Evolutionary conservation across 2,888 invertebrate species (phyloP).

Genomic region (Ochlodes sylvanus): DNA sequence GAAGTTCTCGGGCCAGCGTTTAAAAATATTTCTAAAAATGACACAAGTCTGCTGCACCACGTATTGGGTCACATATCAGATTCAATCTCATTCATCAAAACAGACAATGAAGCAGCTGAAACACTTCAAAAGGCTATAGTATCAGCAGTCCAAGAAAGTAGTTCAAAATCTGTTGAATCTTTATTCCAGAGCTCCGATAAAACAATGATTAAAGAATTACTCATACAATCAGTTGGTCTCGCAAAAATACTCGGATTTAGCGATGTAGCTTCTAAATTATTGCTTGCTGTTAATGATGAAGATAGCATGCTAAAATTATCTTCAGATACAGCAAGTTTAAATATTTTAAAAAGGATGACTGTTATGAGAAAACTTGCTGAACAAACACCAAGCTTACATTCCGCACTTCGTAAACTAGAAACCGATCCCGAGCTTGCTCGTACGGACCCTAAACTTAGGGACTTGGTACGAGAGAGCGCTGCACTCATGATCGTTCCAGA

Average conservation of each 20-base stretch:
- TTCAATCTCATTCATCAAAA: conserved; percentile 84
- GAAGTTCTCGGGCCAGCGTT: conserved; percentile 87
- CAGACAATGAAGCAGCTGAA: conserved; percentile 87
- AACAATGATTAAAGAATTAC: conserved; percentile 71
- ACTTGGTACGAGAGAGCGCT: conserved; percentile 90
- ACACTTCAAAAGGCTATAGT: conserved; percentile 88
- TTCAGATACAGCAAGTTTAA: conserved; percentile 85
- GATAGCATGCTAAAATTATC: conserved; percentile 83
- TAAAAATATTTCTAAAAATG: conserved; percentile 86
- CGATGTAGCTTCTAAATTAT: conserved; percentile 85
- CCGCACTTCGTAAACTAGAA: conserved; percentile 86
- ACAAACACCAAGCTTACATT: conserved; percentile 86
- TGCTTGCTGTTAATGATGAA: conserved; percentile 82
- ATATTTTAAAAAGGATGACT: conserved; percentile 88
- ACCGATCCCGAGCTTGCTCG: conserved; percentile 88
- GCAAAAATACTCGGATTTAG: conserved; percentile 89
- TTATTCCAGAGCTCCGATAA: conserved; percentile 80
- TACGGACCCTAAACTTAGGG: conserved; percentile 88
- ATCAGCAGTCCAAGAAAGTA: conserved; percentile 86
- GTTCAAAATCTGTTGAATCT: conserved; percentile 84
- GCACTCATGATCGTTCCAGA: conserved; percentile 88
- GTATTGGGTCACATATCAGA: conserved; percentile 86
- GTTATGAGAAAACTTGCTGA: conserved; percentile 90
- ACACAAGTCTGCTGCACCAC: conserved; percentile 85
- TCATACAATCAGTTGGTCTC: conserved; percentile 88